phyloP scores from a whole-genome alignment of 2,113 vertebrate genomes.

The Parus major region DNA sequence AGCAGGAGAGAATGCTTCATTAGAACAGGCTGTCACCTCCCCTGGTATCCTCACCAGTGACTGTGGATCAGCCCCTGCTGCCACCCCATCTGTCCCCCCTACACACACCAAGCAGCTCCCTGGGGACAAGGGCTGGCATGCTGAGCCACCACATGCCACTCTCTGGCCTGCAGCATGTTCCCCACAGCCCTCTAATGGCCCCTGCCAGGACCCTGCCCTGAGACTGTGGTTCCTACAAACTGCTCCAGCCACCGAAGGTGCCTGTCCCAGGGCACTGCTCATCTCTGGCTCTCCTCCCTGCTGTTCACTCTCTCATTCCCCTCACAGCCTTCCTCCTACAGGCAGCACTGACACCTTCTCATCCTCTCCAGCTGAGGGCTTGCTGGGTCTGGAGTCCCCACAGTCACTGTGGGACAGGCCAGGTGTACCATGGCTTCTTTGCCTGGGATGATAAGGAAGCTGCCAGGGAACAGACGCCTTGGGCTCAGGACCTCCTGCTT shows the following conservation, averaged over 20 bases:
- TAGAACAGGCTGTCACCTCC: background rate
- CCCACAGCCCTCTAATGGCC: background rate
- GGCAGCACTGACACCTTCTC: background rate
- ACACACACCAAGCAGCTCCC: background rate
- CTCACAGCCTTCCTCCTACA: background rate
- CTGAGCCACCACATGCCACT: background rate
- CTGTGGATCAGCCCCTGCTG: background rate
- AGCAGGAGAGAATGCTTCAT: background rate
- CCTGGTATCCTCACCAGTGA: background rate
- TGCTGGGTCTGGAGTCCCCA: background rate
- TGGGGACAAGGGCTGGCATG: background rate
- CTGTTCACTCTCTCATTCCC: background rate
- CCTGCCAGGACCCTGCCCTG: background rate
- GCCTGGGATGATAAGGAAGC: background rate
- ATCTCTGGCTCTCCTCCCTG: background rate
- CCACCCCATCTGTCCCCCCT: background rate
- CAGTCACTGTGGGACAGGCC: background rate
- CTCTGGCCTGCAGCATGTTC: background rate
- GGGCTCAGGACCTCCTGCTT: background rate
- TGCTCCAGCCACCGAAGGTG: background rate
- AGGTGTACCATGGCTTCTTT: background rate
- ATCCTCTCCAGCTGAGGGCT: background rate
- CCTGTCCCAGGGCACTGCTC: background rate
- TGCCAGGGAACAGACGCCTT: background rate
- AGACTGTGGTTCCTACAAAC: background rate